phyloP scores from a whole-genome alignment of 1,140 invertebrate genomes.

The Chlorops oryzae region DNA sequence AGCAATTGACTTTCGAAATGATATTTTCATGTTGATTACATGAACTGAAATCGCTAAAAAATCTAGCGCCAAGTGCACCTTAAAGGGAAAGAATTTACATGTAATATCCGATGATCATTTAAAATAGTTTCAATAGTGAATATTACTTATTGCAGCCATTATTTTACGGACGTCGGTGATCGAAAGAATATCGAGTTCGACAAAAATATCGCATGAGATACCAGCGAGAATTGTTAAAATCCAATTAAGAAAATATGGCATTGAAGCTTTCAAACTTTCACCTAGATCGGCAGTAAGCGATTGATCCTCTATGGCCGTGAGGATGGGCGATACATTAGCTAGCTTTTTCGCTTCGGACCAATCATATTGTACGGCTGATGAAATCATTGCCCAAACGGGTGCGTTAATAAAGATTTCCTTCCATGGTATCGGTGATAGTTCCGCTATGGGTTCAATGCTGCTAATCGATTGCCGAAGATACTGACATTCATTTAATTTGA shows the following conservation, averaged over 20 bases:
- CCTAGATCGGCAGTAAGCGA: slow-evolving; percentile 16
- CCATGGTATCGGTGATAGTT: slow-evolving; percentile 50
- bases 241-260: slow-evolving; percentile 31
- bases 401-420: slow-evolving; percentile 57
- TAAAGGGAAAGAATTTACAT: no score
- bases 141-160: slow-evolving; percentile 18
- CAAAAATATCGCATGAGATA: slow-evolving; percentile 19
- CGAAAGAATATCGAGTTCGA: slow-evolving; percentile 9
- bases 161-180: slow-evolving; percentile 15
- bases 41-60: no score
- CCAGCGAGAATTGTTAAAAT: slow-evolving; percentile 19
- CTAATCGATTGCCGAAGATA: no score
- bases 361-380: slow-evolving; percentile 64
- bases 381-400: slow-evolving; percentile 58
- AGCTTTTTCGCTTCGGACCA: slow-evolving; percentile 83
- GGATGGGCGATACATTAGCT: slow-evolving; percentile 63
- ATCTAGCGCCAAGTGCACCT: no score
- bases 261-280: slow-evolving; percentile 24
- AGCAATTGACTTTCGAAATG: no score
- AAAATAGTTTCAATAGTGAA: no score
- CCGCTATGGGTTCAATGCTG: no score
- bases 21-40: no score
- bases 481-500: no score
- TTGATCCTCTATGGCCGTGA: slow-evolving; percentile 23
- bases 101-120: no score